phyloP scores from a whole-genome alignment of 2,113 vertebrate species.

The Saimiri boliviensis region DNA sequence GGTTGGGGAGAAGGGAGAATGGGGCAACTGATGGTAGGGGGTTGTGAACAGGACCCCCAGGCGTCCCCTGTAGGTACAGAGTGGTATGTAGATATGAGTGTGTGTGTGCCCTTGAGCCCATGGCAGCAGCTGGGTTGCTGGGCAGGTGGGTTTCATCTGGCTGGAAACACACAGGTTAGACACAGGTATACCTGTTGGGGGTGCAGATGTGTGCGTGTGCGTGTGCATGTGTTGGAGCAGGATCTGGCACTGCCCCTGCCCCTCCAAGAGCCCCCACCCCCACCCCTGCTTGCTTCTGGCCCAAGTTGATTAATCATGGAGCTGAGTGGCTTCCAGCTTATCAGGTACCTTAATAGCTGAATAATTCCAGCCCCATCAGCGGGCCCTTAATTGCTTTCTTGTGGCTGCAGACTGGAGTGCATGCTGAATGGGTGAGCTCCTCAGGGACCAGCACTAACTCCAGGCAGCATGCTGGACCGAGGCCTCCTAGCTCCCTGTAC shows the following conservation, averaged over 20 bases:
- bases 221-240: background rate
- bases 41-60: background rate
- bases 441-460: background rate
- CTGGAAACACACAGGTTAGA: background rate
- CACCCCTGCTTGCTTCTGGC: constrained; percentile 57
- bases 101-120: background rate
- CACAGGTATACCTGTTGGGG: background rate
- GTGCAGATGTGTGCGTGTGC: no score
- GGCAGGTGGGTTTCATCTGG: background rate
- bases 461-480: constrained; percentile 2
- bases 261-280: constrained; percentile 16
- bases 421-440: constrained; percentile 78
- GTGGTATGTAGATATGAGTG: background rate
- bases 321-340: constrained; percentile 83
- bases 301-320: constrained; percentile 84
- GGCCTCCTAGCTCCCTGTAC: background rate
- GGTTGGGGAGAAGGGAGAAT: background rate
- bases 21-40: background rate
- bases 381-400: constrained; percentile 86
- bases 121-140: background rate
- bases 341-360: constrained; percentile 86
- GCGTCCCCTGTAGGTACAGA: background rate
- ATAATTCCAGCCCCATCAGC: constrained; percentile 84
- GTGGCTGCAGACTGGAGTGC: constrained; percentile 75
- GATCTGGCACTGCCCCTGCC: constrained; percentile 27